Base-by-base conservation (phyloP, 2,113 vertebrate genomes). In the Perccottus glenii region DNA sequence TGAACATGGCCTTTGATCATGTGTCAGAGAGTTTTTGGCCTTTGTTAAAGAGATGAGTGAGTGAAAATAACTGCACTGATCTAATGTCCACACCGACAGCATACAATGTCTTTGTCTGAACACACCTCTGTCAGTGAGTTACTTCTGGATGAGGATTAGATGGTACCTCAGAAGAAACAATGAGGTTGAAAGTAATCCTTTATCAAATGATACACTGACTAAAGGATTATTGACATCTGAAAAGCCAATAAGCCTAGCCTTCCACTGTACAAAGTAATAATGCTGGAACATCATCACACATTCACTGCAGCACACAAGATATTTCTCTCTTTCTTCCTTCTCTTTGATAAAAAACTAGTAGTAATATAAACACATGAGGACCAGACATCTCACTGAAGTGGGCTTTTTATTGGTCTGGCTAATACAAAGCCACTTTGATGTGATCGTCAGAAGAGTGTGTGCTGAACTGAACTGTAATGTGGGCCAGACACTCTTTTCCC, bases 1-100 rank as follows among this genome's bases (percentile, higher is more conserved):
- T 67, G 81, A 83, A 79, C 72, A 51, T 48, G 36, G 14, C 55
- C 86, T 91, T 91, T 91, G 90, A 91, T 91, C 86, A 75, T 70
- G 63, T 83, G 80, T 86, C 78, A 70, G 82, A 62, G 76, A 80
- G 73, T 85, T 88, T 27, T 85, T 78, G 73, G 66, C 62, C 83
- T 89, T 88, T 90, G 88, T 86, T 64, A 51, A 56, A 60, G 70
- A 78, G 87, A 88, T 87, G 86, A 87, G 84, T 87, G 85, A 87
- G 79, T 81, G 81, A 77, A 75, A 87, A 78, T 79, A 80, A 81
- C 80, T 77, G 63, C 12, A 62, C 71, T 64, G 78, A 80, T 85
- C 78, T 67, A 7, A 52, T 85, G 80, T 83, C 75, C 70, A 77
- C 63, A 70, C 38, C 9, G n/a, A 48, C 27, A 45, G 79, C 50